These are phyloP conservation scores for Timema podura DNA, from an alignment of 2,888 invertebrate species.

Conservation along the genomic window DNA sequence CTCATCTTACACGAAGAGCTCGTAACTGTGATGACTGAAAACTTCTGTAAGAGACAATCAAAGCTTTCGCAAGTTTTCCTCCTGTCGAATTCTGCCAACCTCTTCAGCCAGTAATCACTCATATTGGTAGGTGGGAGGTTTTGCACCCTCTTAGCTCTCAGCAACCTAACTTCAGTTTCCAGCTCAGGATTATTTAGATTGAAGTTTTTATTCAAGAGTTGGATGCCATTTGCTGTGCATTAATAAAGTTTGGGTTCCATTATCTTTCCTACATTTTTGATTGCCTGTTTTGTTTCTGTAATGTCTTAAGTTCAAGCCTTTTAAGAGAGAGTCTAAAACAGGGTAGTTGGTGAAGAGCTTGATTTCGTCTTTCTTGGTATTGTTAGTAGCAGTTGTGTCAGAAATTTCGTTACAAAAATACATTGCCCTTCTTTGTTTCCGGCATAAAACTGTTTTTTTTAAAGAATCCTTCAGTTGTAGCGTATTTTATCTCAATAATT, in stretches of 20 bases:
- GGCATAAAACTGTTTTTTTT: neutral
- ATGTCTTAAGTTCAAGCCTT: neutral
- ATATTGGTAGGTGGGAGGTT: neutral
- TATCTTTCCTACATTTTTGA: neutral
- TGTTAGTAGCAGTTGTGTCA: neutral
- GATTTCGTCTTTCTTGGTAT: slow-evolving; percentile 1
- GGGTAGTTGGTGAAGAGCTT: neutral
- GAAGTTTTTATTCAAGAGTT: neutral
- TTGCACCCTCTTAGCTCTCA: neutral
- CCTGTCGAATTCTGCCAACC: neutral
- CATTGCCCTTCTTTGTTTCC: neutral
- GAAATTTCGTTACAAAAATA: neutral
- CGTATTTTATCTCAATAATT: neutral
- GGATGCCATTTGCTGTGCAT: neutral
- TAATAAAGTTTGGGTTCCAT: neutral
- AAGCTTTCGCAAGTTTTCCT: neutral
- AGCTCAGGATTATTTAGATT: neutral
- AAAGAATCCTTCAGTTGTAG: neutral
- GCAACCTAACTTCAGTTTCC: neutral
- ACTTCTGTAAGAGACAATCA: neutral
- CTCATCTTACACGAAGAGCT: neutral
- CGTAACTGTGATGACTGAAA: neutral
- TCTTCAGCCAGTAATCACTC: neutral
- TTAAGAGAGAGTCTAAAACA: neutral
- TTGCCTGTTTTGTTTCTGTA: neutral